Conservation (phyloP, 2,113 vertebrate genomes). For the Lepus americanus region DNA sequence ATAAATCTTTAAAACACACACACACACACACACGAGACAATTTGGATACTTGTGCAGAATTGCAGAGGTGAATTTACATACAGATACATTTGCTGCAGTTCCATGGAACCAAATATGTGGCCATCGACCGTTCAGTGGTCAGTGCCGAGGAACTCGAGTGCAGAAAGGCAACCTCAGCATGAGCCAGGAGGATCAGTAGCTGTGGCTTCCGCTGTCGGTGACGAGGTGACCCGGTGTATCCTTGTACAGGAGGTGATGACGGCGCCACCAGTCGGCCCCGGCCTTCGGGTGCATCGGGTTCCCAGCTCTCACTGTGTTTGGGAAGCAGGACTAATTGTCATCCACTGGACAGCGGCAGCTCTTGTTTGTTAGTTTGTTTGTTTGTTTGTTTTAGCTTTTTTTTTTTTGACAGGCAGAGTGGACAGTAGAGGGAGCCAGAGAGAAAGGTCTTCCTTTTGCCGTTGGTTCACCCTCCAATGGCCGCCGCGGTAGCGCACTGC, state of each 20-base stretch:
- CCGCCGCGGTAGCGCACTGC: too few species aligned
- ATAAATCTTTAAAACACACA: too few species aligned
- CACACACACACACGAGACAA: too few species aligned
- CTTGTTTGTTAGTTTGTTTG: background rate
- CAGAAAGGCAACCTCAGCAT: slow-evolving; percentile 89
- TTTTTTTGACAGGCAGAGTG: slow-evolving; percentile 64
- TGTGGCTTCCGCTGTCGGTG: accelerated
- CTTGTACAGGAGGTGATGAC: background rate
- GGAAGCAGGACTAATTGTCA: slow-evolving; percentile 75
- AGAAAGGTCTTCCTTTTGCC: too few species aligned
- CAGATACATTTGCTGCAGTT: slow-evolving; percentile 98
- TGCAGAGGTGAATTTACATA: slow-evolving; percentile 97
- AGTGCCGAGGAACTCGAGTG: slow-evolving; percentile 95
- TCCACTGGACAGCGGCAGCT: background rate
- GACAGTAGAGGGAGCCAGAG: too few species aligned
- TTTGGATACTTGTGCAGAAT: slow-evolving; percentile 94
- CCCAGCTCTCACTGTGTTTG: slow-evolving; percentile 79
- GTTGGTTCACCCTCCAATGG: too few species aligned
- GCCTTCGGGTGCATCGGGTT: background rate
- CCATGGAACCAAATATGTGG: slow-evolving; percentile 95
- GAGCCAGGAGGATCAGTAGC: slow-evolving; percentile 87
- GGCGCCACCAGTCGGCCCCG: slow-evolving; percentile 40
- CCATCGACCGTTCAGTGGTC: slow-evolving; percentile 96
- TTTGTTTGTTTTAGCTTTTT: background rate
- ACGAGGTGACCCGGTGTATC: background rate